phyloP scores from a whole-genome alignment of 1,140 invertebrate species.

The Drosophila kepulauana region DNA sequence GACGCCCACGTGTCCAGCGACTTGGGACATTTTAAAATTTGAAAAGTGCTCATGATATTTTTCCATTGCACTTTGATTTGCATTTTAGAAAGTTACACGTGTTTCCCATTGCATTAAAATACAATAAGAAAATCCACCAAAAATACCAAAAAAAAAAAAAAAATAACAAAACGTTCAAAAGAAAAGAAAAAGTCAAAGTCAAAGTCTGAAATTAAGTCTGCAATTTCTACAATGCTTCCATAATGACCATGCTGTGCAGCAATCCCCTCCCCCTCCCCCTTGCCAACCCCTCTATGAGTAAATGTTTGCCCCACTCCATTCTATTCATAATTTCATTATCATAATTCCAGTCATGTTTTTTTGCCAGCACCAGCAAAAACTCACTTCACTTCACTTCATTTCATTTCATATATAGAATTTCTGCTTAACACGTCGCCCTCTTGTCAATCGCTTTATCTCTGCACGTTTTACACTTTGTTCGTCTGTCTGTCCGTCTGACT shows the following conservation, averaged over 20 bases:
- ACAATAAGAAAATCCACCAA: constrained; percentile 43
- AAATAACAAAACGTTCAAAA: constrained; percentile 10
- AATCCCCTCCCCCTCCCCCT: not conserved
- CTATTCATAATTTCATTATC: constrained; percentile 75
- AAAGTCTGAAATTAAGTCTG: constrained; percentile 51
- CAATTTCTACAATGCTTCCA: constrained; percentile 43
- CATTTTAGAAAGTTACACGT: constrained; percentile 81
- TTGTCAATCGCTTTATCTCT: constrained; percentile 66
- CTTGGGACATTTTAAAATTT: constrained; percentile 59
- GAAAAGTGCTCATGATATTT: constrained; percentile 74
- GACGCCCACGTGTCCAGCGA: constrained; percentile 62
- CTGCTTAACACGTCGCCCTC: constrained; percentile 54
- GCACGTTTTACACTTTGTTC: constrained; percentile 50
- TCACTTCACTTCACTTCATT: not conserved
- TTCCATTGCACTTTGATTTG: constrained; percentile 76
- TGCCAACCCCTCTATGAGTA: not conserved
- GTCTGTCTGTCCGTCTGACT: constrained; percentile 7
- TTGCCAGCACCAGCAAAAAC: constrained; percentile 22
- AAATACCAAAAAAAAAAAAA: constrained; percentile 27
- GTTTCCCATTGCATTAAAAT: constrained; percentile 70
- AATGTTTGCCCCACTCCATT: constrained; percentile 18
- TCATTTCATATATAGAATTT: constrained; percentile 52
- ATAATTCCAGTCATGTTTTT: constrained; percentile 76
- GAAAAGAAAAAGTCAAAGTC: constrained; percentile 49
- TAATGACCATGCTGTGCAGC: constrained; percentile 30